Conservation (phyloP, 2,113 vertebrate species). For the Brevimyrus niger region DNA sequence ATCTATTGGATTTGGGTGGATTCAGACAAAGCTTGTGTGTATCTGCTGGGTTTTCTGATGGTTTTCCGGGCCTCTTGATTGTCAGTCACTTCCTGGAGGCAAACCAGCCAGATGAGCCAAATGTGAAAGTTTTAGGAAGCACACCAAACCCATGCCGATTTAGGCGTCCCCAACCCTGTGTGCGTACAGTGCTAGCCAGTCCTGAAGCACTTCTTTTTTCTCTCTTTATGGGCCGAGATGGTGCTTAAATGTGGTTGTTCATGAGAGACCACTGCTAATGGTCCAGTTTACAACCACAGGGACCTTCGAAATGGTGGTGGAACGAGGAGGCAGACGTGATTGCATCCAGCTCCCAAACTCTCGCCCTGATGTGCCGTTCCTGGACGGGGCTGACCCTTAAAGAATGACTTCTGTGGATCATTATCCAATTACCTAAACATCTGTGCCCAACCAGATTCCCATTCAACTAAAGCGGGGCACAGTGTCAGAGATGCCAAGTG, state of each 20-base stretch:
- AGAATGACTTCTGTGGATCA: constrained; percentile 27
- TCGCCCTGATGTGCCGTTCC: background rate
- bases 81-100: background rate
- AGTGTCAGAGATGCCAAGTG: background rate
- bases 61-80: background rate
- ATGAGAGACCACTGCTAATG: constrained; percentile 9
- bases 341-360: background rate
- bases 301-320: constrained; percentile 3
- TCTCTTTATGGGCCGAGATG: background rate
- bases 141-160: background rate
- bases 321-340: constrained; percentile 9
- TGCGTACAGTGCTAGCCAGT: background rate
- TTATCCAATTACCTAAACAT: constrained; percentile 34
- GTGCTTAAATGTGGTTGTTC: background rate
- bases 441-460: constrained; percentile 19
- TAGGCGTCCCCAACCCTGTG: background rate
- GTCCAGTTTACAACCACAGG: constrained; percentile 18
- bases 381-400: constrained; percentile 21
- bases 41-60: background rate
- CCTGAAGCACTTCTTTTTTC: background rate
- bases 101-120: background rate
- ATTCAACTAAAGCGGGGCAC: constrained; percentile 14
- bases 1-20: background rate
- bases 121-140: background rate
- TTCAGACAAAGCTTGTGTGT: background rate